phyloP scores from a whole-genome alignment of 2,888 invertebrate species.

The Camponotus fellah region DNA sequence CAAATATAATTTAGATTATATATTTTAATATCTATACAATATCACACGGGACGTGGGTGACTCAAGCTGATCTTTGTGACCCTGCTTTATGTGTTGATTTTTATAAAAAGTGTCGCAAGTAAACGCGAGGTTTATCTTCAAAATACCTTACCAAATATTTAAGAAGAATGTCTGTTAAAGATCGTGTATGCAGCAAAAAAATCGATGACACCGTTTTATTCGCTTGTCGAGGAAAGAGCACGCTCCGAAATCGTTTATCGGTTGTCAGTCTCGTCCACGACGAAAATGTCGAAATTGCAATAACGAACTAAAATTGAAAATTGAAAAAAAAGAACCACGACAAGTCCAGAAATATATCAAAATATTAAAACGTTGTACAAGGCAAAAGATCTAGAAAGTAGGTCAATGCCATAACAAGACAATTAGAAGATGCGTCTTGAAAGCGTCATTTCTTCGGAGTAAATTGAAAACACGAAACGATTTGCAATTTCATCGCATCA shows the following conservation, averaged over 20 bases:
- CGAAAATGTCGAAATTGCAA: conserved; percentile 10
- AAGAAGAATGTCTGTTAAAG: conserved; percentile 28
- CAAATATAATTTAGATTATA: not conserved
- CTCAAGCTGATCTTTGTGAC: not conserved
- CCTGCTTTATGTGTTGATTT: not conserved
- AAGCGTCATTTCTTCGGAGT: not conserved
- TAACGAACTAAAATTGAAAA: not conserved
- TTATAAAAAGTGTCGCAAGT: conserved; percentile 35
- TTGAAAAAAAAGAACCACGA: not conserved
- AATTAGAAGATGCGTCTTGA: not conserved
- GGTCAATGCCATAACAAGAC: not conserved
- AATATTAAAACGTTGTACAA: not conserved
- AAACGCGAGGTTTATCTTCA: conserved; percentile 45
- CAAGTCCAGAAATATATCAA: not conserved
- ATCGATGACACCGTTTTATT: conserved; percentile 20
- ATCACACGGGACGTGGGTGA: not conserved
- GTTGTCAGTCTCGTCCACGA: conserved; percentile 13
- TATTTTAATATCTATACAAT: not conserved
- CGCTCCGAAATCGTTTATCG: conserved; percentile 22
- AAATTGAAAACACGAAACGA: conserved; percentile 2
- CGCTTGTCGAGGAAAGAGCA: conserved; percentile 27
- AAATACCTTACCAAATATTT: conserved; percentile 30
- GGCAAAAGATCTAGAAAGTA: not conserved
- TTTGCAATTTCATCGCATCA: conserved; percentile 6
- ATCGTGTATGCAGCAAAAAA: conserved; percentile 11